Evolutionary conservation across 2,888 invertebrate genomes (phyloP).

Genomic region (Hymenopus coronatus): DNA sequence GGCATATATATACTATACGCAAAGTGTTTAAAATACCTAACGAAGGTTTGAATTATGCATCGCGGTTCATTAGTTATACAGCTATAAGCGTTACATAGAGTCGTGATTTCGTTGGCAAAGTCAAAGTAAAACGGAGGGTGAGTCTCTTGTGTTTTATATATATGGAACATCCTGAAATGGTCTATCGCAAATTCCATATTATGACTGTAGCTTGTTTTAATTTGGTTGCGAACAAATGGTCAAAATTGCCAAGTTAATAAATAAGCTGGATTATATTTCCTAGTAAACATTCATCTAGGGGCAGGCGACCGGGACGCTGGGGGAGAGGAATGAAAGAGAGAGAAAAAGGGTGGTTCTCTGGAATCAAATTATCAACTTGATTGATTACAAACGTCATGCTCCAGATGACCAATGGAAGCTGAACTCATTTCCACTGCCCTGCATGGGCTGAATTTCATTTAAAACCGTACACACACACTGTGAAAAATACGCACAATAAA

Average conservation of each 20-base stretch:
- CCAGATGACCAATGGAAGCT: slow-evolving; percentile 37
- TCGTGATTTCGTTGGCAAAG: slow-evolving; percentile 21
- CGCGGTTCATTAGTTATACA: slow-evolving; percentile 30
- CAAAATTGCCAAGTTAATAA: slow-evolving; percentile 34
- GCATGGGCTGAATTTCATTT: slow-evolving; percentile 31
- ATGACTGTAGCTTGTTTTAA: slow-evolving; percentile 31
- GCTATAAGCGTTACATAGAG: slow-evolving; percentile 23
- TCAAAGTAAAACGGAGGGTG: slow-evolving; percentile 23
- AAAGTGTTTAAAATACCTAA: slow-evolving; percentile 32
- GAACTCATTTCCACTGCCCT: slow-evolving; percentile 28
- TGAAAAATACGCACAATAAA: slow-evolving; percentile 34
- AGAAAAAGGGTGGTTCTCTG: slow-evolving; percentile 27
- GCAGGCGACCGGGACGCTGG: slow-evolving; percentile 39
- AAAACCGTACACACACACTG: slow-evolving; percentile 27
- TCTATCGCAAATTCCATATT: slow-evolving; percentile 30
- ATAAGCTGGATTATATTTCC: slow-evolving; percentile 34
- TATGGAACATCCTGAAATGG: slow-evolving; percentile 10
- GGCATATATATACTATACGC: slow-evolving; percentile 18
- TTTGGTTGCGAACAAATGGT: slow-evolving; percentile 33
- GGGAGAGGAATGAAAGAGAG: slow-evolving; percentile 23
- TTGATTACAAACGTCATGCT: slow-evolving; percentile 36
- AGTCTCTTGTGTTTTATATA: slow-evolving; percentile 19
- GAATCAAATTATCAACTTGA: slow-evolving; percentile 36
- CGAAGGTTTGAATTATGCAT: slow-evolving; percentile 32
- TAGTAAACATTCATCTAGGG: slow-evolving; percentile 34